Evolutionary conservation across 2,888 invertebrate species (phyloP).

Genomic region (Megamerina dolium): DNA sequence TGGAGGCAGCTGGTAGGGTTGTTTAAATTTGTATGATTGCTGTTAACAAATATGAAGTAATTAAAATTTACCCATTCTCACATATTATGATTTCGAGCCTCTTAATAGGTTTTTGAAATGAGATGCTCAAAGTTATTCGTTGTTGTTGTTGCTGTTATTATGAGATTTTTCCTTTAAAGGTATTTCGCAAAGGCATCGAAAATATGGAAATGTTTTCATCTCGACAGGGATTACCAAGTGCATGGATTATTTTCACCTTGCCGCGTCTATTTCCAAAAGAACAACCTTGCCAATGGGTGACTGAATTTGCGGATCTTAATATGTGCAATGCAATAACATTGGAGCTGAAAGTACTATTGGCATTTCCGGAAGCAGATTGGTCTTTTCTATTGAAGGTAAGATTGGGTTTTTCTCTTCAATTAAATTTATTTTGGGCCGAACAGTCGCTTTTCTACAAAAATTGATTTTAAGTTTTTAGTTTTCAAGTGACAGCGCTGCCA

Average conservation of each 20-base stretch:
- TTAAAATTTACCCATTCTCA: too few species aligned
- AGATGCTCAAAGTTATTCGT: too few species aligned
- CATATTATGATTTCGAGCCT: too few species aligned
- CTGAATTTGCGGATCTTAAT: constrained; percentile 52
- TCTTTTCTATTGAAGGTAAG: constrained; percentile 64
- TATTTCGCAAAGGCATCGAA: constrained; percentile 55
- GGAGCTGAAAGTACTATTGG: constrained; percentile 64
- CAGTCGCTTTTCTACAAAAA: not conserved
- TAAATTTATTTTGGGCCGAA: too few species aligned
- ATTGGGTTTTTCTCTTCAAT: not conserved
- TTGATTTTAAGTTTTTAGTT: not conserved
- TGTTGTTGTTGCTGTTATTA: too few species aligned
- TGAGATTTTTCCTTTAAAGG: constrained; percentile 34
- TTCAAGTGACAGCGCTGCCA: too few species aligned
- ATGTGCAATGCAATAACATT: constrained; percentile 60
- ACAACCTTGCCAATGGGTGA: constrained; percentile 46
- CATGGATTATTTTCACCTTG: constrained; percentile 66
- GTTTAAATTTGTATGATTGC: too few species aligned
- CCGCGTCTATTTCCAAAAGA: constrained; percentile 57
- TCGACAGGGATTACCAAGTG: constrained; percentile 54
- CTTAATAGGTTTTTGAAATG: too few species aligned
- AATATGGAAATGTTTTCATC: constrained; percentile 54
- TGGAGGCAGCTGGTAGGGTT: too few species aligned
- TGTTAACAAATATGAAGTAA: too few species aligned
- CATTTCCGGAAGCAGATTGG: constrained; percentile 77